A percentile compares a stretch with the other conserved stretches of the same genome.
Evolutionary conservation across 2,888 invertebrate genomes (phyloP).

Genomic region (Acanthoscelides obtectus): DNA sequence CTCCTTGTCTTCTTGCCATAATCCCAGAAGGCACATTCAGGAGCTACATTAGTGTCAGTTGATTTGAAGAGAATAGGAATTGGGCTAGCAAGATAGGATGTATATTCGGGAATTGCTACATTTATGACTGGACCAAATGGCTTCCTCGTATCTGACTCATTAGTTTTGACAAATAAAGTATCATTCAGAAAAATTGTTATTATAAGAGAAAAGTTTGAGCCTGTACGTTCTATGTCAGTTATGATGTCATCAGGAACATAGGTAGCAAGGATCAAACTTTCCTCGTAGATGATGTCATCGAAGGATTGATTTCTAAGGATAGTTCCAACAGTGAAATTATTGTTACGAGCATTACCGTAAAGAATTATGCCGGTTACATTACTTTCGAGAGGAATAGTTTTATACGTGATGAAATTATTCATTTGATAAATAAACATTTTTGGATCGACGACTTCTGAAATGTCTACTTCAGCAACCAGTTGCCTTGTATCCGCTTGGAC

Average conservation of each 20-base stretch:
- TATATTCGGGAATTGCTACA: slow-evolving; percentile 56
- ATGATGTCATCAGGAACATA: slow-evolving; percentile 36
- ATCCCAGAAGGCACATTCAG: slow-evolving; percentile 55
- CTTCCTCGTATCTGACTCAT: slow-evolving; percentile 12
- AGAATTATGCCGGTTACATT: slow-evolving; percentile 54
- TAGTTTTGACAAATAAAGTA: slow-evolving; percentile 34
- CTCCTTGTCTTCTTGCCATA: slow-evolving; percentile 41
- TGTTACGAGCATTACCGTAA: slow-evolving; percentile 17
- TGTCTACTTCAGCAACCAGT: neutral
- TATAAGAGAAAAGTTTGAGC: slow-evolving; percentile 28
- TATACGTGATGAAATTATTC: slow-evolving; percentile 49
- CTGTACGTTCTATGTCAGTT: slow-evolving; percentile 19
- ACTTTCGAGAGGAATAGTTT: slow-evolving; percentile 50
- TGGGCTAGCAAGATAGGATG: slow-evolving; percentile 51
- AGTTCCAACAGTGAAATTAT: slow-evolving; percentile 42
- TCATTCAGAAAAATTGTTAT: slow-evolving; percentile 38
- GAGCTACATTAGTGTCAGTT: slow-evolving; percentile 36
- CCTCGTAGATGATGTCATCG: slow-evolving; percentile 30
- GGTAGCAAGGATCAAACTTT: slow-evolving; percentile 34
- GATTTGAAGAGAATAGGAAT: slow-evolving; percentile 53
- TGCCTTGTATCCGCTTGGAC: neutral
- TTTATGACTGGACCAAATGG: slow-evolving; percentile 50
- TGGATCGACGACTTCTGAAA: neutral
- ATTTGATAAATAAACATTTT: neutral
- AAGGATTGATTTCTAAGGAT: slow-evolving; percentile 49